Conservation (phyloP, 2,113 vertebrate species). For the Xiphorhynchus elegans region DNA sequence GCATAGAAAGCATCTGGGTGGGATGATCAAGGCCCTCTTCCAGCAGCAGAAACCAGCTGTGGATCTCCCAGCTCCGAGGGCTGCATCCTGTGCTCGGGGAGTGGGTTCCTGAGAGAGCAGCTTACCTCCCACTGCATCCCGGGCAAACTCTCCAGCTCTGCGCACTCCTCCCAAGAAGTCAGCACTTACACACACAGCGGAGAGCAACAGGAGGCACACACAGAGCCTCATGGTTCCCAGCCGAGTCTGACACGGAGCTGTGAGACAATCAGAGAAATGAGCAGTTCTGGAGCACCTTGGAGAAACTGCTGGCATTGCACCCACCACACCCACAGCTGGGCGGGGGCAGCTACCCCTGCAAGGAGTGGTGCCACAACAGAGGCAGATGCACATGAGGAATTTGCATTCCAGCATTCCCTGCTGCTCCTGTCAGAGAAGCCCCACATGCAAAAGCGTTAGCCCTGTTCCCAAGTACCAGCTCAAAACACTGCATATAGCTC, state of each 20-base stretch:
- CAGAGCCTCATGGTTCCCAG: conserved; percentile 32
- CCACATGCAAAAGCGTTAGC: not conserved
- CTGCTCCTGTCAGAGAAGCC: not conserved
- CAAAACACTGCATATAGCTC: not conserved
- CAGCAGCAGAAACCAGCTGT: not conserved
- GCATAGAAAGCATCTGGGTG: not conserved
- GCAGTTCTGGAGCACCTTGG: not conserved
- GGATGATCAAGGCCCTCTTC: not conserved
- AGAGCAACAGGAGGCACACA: not conserved
- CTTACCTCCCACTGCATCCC: conserved; percentile 22
- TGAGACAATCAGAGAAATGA: not conserved
- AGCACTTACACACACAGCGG: not conserved
- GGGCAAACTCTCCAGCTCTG: accelerated
- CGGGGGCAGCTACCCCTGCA: not conserved
- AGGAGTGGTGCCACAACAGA: not conserved
- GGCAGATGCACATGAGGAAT: not conserved
- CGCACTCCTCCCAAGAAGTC: accelerated
- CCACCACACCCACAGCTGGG: not conserved
- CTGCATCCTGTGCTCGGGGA: not conserved
- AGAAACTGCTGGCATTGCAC: not conserved
- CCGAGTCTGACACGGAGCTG: not conserved
- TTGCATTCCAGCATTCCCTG: not conserved
- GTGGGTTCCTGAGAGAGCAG: not conserved
- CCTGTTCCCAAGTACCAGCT: not conserved
- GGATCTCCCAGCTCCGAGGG: accelerated